Evolutionary conservation across 2,797 vertebrate species (phyloP), one percentile per base, ranked within the genome.

Genomic region (Manis pentadactyla): DNA sequence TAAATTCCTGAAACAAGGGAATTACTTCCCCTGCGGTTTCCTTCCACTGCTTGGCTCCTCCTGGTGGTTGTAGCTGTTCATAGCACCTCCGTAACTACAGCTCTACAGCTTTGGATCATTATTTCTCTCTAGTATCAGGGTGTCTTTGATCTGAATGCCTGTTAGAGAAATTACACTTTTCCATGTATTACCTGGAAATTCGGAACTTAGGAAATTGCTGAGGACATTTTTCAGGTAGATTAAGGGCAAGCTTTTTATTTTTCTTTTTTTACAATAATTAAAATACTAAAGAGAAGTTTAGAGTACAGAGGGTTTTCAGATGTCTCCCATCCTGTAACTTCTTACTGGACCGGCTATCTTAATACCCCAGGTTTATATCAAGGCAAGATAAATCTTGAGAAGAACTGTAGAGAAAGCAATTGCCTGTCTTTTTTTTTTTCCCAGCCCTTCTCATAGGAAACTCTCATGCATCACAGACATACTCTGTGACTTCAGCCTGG

Each of bases 71-170:
- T 31, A 11, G 68, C 18, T 57, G 0, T 86, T 94, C n/a, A 46
- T 5, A 17, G 39, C 39, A 49, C 57, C 46, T 93, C 71, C 81
- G 21, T 59, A 12, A 0, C 27, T 46, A 46, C 15, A 34, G 4
- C 49, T 84, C 27, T 46, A 46, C 15, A 34, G 4, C 49, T 84
- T 92, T 83, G 63, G 61, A 11, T 19, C 88, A 79, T 63, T 57
- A 6, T 51, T 78, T 97, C 29, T 17, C 87, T 97, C 94, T 59
- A 25, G 51, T 10, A 2, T 75, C 68, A 39, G 8, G 31, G 0
- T 46, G 18, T 96, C 87, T 92, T 96, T 97, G 93, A 98, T 96
- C 97, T 98, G 98, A 98, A 97, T 74, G 53, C 25, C 46, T 57
- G 51, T 92, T 71, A 79, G 90, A 95, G 87, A 97, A 87, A 39